Percentiles rank a stretch among this genome's conserved stretches.
These are phyloP conservation scores for Bovichtus variegatus DNA, from an alignment of 2,797 vertebrate genomes.

Conservation along the genomic window DNA sequence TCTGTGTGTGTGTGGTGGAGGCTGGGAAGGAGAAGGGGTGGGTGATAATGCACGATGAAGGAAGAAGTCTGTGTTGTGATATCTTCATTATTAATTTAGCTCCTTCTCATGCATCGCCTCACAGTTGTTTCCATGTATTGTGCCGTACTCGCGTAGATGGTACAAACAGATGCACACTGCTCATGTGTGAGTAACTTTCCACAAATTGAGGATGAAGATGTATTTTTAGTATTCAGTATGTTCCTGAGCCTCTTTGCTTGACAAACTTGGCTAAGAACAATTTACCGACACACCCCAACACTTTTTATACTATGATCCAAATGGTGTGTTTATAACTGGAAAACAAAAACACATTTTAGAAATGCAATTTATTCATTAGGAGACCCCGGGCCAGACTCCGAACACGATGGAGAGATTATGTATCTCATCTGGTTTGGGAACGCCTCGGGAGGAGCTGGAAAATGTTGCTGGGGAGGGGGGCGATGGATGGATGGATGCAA, in stretches of 20 bases:
- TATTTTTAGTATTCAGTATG: slow-evolving; percentile 31
- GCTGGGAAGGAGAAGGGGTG: background rate
- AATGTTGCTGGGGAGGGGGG: background rate
- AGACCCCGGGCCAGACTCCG: background rate
- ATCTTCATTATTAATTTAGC: slow-evolving; percentile 70
- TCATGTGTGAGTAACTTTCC: slow-evolving; percentile 6
- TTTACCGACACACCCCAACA: background rate
- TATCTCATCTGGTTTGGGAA: background rate
- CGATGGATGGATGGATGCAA: background rate
- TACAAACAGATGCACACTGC: slow-evolving; percentile 12
- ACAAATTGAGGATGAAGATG: background rate
- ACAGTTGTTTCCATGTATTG: slow-evolving; percentile 30
- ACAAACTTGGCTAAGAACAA: background rate
- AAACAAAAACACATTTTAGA: background rate
- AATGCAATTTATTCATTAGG: background rate
- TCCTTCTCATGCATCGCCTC: slow-evolving; percentile 33
- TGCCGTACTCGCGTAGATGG: slow-evolving; percentile 13
- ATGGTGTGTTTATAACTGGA: background rate
- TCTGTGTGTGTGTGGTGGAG: slow-evolving; percentile 1
- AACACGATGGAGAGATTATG: background rate
- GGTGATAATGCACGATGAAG: slow-evolving; percentile 25
- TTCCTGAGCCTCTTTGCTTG: background rate
- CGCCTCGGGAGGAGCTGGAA: background rate
- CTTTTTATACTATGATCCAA: background rate
- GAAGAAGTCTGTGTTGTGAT: slow-evolving; percentile 52